These are phyloP conservation scores for Chymomyza amoena DNA, from an alignment of 2,888 invertebrate genomes.

Conservation along the genomic window DNA sequence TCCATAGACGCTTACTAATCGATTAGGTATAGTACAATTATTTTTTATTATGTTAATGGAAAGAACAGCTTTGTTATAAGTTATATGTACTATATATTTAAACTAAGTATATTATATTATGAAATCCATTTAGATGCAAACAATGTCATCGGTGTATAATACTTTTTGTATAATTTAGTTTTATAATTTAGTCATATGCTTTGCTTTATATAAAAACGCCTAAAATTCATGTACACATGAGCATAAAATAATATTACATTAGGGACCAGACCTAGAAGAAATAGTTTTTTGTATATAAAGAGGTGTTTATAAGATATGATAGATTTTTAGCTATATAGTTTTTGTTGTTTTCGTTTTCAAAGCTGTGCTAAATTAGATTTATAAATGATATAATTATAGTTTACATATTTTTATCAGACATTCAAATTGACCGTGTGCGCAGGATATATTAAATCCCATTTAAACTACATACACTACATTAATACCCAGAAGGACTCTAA, in stretches of 20 bases:
- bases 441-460: background rate
- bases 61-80: background rate
- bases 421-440: background rate
- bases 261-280: background rate
- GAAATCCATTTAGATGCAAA: background rate
- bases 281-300: background rate
- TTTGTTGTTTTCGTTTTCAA: conserved; percentile 37
- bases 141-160: background rate
- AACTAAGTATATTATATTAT: background rate
- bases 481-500: background rate
- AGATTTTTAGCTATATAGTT: conserved; percentile 24
- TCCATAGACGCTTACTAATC: background rate
- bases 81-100: background rate
- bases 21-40: background rate
- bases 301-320: conserved; percentile 43
- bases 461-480: background rate
- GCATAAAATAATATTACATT: background rate
- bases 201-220: background rate
- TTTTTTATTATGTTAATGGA: background rate
- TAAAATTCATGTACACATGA: background rate
- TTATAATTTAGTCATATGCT: background rate
- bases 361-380: conserved; percentile 22
- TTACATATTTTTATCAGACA: background rate
- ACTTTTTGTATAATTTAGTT: background rate
- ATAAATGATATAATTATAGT: background rate